Conservation (phyloP, 2,113 vertebrate genomes). For the Lipophrys pholis region DNA sequence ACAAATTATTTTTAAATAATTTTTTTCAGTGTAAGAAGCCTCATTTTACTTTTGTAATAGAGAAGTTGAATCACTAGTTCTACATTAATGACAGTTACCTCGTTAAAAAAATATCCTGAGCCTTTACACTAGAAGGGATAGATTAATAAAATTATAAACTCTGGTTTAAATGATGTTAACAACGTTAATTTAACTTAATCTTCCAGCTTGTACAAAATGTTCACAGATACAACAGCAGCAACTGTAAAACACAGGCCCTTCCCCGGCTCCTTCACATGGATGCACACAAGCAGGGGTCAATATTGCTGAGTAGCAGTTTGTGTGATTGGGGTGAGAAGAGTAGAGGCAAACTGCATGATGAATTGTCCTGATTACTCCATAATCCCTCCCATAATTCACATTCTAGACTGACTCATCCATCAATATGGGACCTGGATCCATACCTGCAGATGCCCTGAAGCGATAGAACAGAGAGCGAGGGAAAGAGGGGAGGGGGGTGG, state of each 20-base stretch:
- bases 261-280: conserved; percentile 12
- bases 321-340: conserved; percentile 57
- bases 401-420: conserved; percentile 57
- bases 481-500: background rate
- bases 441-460: conserved; percentile 46
- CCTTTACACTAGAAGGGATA: too few species aligned
- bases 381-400: conserved; percentile 72
- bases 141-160: too few species aligned
- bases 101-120: too few species aligned
- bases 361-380: conserved; percentile 74
- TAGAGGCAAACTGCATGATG: conserved; percentile 58
- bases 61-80: too few species aligned
- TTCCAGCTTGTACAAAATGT: too few species aligned
- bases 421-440: conserved; percentile 60
- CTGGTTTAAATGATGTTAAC: background rate
- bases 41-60: too few species aligned
- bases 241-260: background rate
- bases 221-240: background rate
- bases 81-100: too few species aligned
- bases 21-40: too few species aligned
- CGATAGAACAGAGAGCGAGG: conserved; percentile 4
- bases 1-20: too few species aligned
- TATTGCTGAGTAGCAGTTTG: conserved; percentile 69
- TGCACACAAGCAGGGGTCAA: conserved; percentile 57
- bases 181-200: conserved; percentile 6